Conservation (phyloP, 23 tunicate genomes). For the Botrylloides violaceus region DNA sequence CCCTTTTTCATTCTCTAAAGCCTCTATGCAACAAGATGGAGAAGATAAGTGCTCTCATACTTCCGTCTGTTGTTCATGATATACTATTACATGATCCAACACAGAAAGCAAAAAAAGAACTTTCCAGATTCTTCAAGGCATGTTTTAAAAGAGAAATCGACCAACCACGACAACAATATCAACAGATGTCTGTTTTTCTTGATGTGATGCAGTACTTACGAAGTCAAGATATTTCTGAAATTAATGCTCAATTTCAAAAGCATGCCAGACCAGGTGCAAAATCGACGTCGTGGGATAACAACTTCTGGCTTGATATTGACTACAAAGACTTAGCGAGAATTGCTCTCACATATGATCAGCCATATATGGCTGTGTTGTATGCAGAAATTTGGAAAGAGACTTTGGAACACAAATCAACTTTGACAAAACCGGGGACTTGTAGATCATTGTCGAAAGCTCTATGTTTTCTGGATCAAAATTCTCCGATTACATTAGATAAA, state of each 20-base stretch:
- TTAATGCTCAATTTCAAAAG: neutral
- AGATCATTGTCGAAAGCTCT: neutral
- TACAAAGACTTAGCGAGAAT: constrained; percentile 14
- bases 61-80: constrained; percentile 16
- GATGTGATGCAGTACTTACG: constrained; percentile 7
- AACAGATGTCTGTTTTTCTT: neutral
- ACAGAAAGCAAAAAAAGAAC: neutral
- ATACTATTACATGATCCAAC: neutral
- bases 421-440: neutral
- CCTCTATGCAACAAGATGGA: neutral
- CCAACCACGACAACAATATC: neutral
- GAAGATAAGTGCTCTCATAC: neutral
- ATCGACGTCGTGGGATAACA: constrained; percentile 19
- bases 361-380: constrained; percentile 22
- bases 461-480: neutral
- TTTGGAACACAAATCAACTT: neutral
- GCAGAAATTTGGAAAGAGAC: constrained; percentile 26
- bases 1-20: neutral
- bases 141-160: neutral
- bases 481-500: neutral
- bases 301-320: constrained; percentile 22
- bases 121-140: neutral
- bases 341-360: constrained; percentile 12
- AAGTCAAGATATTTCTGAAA: constrained; percentile 1
- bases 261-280: neutral